Evolutionary conservation across 2,888 invertebrate genomes (phyloP).

Genomic region (Drosophila imparisetae): DNA sequence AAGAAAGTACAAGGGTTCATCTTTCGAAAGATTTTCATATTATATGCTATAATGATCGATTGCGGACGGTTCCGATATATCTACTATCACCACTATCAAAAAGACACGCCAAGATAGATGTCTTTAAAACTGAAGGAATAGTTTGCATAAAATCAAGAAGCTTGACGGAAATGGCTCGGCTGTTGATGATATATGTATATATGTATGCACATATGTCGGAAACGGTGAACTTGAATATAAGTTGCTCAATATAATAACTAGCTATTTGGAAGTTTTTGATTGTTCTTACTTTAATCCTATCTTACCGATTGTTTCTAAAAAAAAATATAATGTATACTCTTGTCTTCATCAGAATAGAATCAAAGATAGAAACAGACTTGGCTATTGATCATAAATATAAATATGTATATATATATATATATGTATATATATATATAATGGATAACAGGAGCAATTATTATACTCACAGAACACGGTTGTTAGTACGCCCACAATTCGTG

Average conservation of each 20-base stretch:
- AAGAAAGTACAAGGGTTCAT: not conserved
- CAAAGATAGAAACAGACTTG: not conserved
- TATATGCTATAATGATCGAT: not conserved
- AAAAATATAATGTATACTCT: not conserved
- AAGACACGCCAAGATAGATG: not conserved
- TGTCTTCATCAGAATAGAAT: not conserved
- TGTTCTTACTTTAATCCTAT: not conserved
- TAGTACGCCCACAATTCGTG: constrained; percentile 79
- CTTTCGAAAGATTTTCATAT: not conserved
- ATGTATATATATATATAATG: not conserved
- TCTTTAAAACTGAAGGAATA: not conserved
- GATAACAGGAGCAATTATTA: not conserved
- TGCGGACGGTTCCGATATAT: not conserved
- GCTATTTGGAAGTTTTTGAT: not conserved
- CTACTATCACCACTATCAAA: not conserved
- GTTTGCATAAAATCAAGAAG: not conserved
- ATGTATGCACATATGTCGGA: too few species aligned
- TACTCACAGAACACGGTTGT: constrained; percentile 80
- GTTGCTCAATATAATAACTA: not conserved
- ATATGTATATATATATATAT: not conserved
- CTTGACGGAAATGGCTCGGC: not conserved
- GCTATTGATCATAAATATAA: not conserved
- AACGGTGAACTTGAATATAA: not conserved
- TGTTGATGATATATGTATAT: not conserved
- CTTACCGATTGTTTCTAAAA: not conserved